Percentiles rank a stretch among this genome's conserved stretches.
phyloP scores from a whole-genome alignment of 2,113 vertebrate genomes.

The Apodemus sylvaticus region DNA sequence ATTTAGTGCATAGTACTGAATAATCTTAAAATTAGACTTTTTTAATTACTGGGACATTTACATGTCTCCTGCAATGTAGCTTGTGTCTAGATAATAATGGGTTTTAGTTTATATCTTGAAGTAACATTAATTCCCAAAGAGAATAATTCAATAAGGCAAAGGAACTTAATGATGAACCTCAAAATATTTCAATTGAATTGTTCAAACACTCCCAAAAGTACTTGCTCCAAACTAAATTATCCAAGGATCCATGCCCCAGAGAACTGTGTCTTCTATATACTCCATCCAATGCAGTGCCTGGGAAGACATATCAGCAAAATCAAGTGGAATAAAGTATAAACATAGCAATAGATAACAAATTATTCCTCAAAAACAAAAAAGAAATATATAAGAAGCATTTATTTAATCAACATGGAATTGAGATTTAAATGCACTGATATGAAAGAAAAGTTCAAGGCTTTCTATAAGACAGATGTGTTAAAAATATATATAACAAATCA shows the following conservation, averaged over 20 bases:
- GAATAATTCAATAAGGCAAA: not conserved
- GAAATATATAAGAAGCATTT: not conserved
- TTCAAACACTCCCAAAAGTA: not conserved
- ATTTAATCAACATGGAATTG: not conserved
- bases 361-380: not conserved
- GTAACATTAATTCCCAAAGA: not conserved
- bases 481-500: not conserved
- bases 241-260: not conserved
- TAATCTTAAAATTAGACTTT: not conserved
- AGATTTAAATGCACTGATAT: not conserved
- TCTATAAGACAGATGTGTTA: not conserved
- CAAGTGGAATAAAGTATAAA: not conserved
- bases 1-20: not conserved
- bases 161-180: not conserved
- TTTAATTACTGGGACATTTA: not conserved
- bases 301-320: not conserved
- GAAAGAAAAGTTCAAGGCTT: not conserved
- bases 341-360: not conserved
- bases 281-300: not conserved
- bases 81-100: not conserved
- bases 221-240: conserved; percentile 19
- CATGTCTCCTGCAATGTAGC: not conserved
- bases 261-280: not conserved
- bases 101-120: not conserved
- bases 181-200: not conserved